Base-by-base conservation (phyloP, 1,140 invertebrate genomes). In the Aphidius ervi region DNA sequence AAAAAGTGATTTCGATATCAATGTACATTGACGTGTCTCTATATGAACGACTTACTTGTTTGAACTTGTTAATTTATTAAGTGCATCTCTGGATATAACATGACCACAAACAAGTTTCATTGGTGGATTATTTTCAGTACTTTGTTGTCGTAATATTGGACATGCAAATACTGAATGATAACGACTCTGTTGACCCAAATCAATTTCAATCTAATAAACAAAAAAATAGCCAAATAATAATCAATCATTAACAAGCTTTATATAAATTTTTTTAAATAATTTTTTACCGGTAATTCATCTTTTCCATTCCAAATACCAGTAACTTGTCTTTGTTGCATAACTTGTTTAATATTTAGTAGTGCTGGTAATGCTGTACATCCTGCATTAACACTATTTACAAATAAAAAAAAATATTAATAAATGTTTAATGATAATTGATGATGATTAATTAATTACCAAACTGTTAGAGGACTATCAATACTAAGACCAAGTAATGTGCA, bases 151-250 rank as follows among this genome's bases (percentile, higher is more conserved):
- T 52, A 99, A 82, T 70, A 99, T 99, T 10, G 97, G 97, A 80
- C 97, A 99, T 9, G 97, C 96, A 81, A 99, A 99, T 65, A 98
- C 92, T 39, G 95, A 98, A 81, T 99, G 97, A 76, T 95, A 98
- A 66, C 92, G 87, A 66, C 88, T 89, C 53, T 94, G 91, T 63
- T 87, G 86, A 8, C 90, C 93, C 6, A 96, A 78, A 70, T 96
- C 92, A 67, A 97, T 95, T 80, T 95, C 93, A 74, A 97, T 95
- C 91, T 93, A 69, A 52, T 81, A 78, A 78, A 62, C 56, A 66
- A 69, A 75, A 42, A 46, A 37, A 53, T 56, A n/a, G 48, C 16
- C 10, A 50, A 48, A 23, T 49, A 41, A 48, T 20, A 55, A 43
- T 16, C 52, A 37, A 46, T 16, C 16, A 16, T 16, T 16, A 16